Percentiles rank a stretch among this genome's conserved stretches.
These are phyloP conservation scores for Picathartes gymnocephalus DNA, from an alignment of 2,113 vertebrate species.

Conservation along the genomic window DNA sequence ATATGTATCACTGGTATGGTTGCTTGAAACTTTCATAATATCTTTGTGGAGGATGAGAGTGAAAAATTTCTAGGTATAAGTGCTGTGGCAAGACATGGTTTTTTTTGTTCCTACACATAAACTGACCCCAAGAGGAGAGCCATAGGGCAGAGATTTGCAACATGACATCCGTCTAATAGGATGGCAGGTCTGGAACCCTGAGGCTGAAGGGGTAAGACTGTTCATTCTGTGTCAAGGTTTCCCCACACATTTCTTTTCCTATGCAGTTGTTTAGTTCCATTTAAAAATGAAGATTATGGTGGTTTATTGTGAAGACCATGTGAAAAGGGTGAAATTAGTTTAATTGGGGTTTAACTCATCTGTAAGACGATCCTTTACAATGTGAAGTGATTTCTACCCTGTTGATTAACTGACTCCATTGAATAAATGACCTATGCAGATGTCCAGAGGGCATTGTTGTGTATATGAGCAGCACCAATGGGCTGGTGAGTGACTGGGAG, in stretches of 20 bases:
- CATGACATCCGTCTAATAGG: not conserved
- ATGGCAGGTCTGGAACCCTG: not conserved
- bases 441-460: not conserved
- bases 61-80: not conserved
- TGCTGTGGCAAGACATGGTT: not conserved
- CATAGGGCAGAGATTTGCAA: not conserved
- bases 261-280: not conserved
- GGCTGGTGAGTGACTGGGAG: not conserved
- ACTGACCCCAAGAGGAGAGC: not conserved
- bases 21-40: not conserved
- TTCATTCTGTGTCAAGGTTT: not conserved
- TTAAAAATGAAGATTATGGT: not conserved
- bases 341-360: not conserved
- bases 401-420: not conserved
- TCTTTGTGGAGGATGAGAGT: not conserved
- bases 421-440: not conserved
- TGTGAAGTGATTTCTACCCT: not conserved
- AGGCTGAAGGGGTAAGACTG: not conserved
- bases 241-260: not conserved
- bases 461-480: accelerated
- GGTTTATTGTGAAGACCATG: not conserved
- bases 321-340: not conserved
- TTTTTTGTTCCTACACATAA: not conserved
- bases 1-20: not conserved
- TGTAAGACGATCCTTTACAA: not conserved